phyloP scores from a whole-genome alignment of 1,140 invertebrate genomes.

The Chironomus tepperi region DNA sequence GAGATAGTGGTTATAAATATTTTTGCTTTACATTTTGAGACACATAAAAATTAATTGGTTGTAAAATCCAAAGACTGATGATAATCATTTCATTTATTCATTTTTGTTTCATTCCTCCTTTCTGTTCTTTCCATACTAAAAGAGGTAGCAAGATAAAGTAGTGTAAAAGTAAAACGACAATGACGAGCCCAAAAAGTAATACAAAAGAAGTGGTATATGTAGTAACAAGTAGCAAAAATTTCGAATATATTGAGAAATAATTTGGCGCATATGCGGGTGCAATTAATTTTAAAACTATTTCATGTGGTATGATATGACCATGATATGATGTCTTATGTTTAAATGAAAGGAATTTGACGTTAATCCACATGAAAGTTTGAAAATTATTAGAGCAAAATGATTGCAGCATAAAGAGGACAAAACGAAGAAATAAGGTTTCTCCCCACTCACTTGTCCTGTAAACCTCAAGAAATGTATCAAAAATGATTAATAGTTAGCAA shows the following conservation, averaged over 20 bases:
- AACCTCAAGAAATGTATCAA: background rate
- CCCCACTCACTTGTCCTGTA: too few species aligned
- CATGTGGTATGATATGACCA: too few species aligned
- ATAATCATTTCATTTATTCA: background rate
- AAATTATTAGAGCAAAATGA: too few species aligned
- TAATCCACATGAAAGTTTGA: background rate
- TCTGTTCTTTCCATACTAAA: background rate
- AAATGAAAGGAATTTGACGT: background rate
- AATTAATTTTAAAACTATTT: too few species aligned
- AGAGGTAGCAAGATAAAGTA: background rate
- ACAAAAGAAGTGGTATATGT: background rate
- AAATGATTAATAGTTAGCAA: conserved; percentile 17
- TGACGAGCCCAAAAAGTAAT: background rate
- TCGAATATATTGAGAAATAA: too few species aligned
- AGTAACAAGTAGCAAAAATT: too few species aligned
- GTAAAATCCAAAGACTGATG: conserved; percentile 23
- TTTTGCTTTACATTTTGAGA: conserved; percentile 19
- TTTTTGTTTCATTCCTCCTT: background rate
- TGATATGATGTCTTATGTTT: too few species aligned
- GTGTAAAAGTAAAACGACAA: background rate
- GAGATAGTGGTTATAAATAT: conserved; percentile 16
- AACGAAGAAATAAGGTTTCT: too few species aligned
- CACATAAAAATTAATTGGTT: conserved; percentile 24
- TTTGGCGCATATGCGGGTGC: too few species aligned
- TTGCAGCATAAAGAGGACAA: too few species aligned